Conservation (phyloP, 2,113 vertebrate species). For the Peromyscus leucopus region DNA sequence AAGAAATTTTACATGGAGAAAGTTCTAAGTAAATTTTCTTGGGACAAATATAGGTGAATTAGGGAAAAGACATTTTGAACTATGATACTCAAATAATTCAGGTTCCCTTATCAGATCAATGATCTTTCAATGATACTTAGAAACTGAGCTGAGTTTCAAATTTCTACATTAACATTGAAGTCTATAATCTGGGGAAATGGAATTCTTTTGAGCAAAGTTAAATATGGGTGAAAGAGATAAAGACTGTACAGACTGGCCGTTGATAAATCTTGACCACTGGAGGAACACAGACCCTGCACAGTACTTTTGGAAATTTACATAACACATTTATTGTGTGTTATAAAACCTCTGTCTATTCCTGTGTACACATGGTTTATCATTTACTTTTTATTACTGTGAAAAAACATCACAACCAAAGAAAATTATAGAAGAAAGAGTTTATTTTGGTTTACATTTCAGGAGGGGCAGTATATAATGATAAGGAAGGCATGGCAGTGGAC, state of each 20-base stretch:
- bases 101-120: neutral
- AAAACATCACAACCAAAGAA: neutral
- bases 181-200: neutral
- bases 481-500: neutral
- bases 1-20: neutral
- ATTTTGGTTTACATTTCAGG: neutral
- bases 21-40: neutral
- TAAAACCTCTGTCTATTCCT: neutral
- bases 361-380: neutral
- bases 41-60: neutral
- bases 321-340: neutral
- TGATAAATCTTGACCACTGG: neutral
- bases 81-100: no score
- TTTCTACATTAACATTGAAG: neutral
- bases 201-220: neutral
- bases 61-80: neutral
- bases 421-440: neutral
- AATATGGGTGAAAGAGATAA: neutral
- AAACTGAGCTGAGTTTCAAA: neutral
- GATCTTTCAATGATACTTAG: neutral
- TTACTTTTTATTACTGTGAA: neutral
- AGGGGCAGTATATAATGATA: neutral
- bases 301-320: neutral
- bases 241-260: no score
- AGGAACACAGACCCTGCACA: neutral